Evolutionary conservation across 2,113 vertebrate species (phyloP), one percentile per base, ranked within the genome.

Genomic region (Hystrix brachyura): DNA sequence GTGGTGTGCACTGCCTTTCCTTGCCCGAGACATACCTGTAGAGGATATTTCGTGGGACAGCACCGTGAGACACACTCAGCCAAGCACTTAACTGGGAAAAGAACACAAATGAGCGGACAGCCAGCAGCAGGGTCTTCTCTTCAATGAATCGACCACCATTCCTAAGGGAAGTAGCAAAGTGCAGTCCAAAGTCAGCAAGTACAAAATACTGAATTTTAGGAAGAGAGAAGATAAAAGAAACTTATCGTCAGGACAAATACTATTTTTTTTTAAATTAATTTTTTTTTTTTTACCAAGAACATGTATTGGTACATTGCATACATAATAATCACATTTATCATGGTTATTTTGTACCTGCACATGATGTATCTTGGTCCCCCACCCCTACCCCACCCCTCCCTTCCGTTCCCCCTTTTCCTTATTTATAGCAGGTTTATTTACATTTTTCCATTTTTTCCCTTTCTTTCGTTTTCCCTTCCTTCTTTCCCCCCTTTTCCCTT

Each of bases 11-110:
- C 46, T 8, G 27, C 25, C 29, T 57, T 65, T 82, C 51, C 25
- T 57, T 72, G 17, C 7, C 34, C 25, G 32, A 87, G 65, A 95
- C 98, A 0, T 98, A 99, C 99, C 99, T 99, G 98, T 99, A 99
- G 59, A 99, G 98, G 98, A 99, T 99, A 98, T 99, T 99, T 97
- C 99, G 98, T 98, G 99, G 99, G 97, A 99, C 99, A 98, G 99
- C 99, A 98, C 99, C 99, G 92, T 99, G 99, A 69, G 99, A 99
- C 97, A 99, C 99, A 84, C 99, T 99, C 97, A 99, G 99, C 99
- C 99, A 99, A 8, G 99, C 99, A 5, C 99, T 99, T 97, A 99
- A 99, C 98, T 99, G 99, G 93, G 99, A 99, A 99, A 99, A 99
- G 98, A 99, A 99, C 95, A 99, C 99, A 93, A 99, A 99, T 29